Evolutionary conservation across 2,797 vertebrate species (phyloP).

Genomic region (Hafferia zeledoni): DNA sequence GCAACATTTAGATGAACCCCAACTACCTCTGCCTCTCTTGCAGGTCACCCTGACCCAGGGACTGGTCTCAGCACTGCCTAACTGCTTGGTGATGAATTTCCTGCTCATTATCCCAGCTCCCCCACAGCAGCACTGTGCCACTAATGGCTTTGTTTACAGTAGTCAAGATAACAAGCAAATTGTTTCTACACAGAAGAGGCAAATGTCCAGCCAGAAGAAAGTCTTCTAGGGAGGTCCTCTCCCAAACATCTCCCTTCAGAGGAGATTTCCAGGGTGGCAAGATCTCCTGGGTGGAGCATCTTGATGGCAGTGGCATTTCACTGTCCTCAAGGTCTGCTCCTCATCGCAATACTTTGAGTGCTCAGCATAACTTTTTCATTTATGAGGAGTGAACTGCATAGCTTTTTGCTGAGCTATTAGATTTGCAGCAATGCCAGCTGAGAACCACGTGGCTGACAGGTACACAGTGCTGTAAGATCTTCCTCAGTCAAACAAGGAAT

Average conservation of each 20-base stretch:
- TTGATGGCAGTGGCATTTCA: not conserved
- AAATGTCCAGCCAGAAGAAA: not conserved
- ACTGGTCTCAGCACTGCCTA: not conserved
- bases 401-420: not conserved
- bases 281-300: not conserved
- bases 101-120: not conserved
- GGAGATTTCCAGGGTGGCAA: not conserved
- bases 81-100: not conserved
- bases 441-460: not conserved
- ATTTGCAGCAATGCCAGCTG: not conserved
- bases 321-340: not conserved
- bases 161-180: not conserved
- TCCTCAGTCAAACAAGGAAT: not conserved
- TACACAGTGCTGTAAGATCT: not conserved
- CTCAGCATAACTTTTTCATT: not conserved
- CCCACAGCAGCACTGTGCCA: not conserved
- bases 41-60: slow-evolving; percentile 11
- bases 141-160: not conserved
- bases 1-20: not conserved
- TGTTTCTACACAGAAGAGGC: not conserved
- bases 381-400: not conserved
- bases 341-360: not conserved
- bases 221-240: not conserved
- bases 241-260: not conserved
- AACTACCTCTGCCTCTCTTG: not conserved